Conservation (phyloP, 2,888 invertebrate species). For the Chloroclystis v-ata region DNA sequence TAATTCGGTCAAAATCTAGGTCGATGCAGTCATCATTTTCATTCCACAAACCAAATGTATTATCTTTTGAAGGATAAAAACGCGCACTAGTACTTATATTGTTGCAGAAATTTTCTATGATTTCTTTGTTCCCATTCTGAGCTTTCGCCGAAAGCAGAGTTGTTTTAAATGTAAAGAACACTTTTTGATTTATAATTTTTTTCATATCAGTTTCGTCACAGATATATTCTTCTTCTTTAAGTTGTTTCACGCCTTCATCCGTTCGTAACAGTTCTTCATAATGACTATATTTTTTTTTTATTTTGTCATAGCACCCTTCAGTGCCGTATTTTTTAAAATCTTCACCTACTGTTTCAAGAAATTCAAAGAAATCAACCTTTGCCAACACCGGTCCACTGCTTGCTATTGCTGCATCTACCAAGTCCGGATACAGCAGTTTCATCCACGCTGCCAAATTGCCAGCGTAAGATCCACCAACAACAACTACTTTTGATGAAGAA, state of each 20-base stretch:
- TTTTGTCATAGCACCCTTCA: slow-evolving; percentile 44
- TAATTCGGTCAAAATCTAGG: slow-evolving; percentile 51
- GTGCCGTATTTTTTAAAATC: slow-evolving; percentile 57
- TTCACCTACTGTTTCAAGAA: slow-evolving; percentile 57
- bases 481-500: slow-evolving; percentile 54
- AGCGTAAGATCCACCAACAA: slow-evolving; percentile 64
- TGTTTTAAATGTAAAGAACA: slow-evolving; percentile 54
- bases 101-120: slow-evolving; percentile 47
- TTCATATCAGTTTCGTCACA: slow-evolving; percentile 52
- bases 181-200: slow-evolving; percentile 48
- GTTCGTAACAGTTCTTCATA: slow-evolving; percentile 49
- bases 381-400: slow-evolving; percentile 67
- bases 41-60: slow-evolving; percentile 37
- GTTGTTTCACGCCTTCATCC: slow-evolving; percentile 41
- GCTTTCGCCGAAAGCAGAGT: slow-evolving; percentile 46
- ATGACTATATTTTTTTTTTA: slow-evolving; percentile 43
- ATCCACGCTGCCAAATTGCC: slow-evolving; percentile 69
- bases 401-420: slow-evolving; percentile 60
- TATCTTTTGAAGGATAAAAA: slow-evolving; percentile 31
- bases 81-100: slow-evolving; percentile 28
- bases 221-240: slow-evolving; percentile 58
- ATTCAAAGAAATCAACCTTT: slow-evolving; percentile 62
- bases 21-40: slow-evolving; percentile 41
- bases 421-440: slow-evolving; percentile 54
- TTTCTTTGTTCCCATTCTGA: slow-evolving; percentile 50